Percentiles rank a stretch among this genome's conserved stretches.
Evolutionary conservation across 2,113 vertebrate genomes (phyloP).

Genomic region (Progne subis): DNA sequence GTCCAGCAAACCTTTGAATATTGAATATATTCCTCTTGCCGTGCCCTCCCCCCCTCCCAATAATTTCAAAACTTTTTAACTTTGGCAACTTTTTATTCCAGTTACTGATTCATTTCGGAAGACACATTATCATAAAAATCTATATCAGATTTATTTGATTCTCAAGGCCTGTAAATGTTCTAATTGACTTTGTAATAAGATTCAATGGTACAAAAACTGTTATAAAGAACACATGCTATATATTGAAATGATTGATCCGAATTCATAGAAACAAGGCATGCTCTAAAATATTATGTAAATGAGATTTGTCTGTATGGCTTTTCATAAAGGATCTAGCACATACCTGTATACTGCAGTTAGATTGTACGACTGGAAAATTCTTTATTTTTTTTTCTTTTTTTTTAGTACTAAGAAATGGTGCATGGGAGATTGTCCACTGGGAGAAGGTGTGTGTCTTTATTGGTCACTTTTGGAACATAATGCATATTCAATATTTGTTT

Average conservation of each 20-base stretch:
- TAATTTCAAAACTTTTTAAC: background rate
- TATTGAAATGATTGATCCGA: background rate
- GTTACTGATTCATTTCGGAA: background rate
- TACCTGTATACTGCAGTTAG: background rate
- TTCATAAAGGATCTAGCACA: background rate
- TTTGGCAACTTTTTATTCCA: background rate
- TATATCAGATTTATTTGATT: background rate
- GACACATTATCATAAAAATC: background rate
- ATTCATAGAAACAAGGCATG: background rate
- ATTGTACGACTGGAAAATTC: background rate
- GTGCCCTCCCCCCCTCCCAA: too few relatives aligned
- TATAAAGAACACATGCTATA: background rate
- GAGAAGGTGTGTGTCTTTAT: conserved; percentile 88
- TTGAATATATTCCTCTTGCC: background rate
- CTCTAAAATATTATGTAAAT: background rate
- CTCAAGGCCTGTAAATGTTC: background rate
- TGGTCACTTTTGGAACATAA: background rate
- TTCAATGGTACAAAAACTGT: background rate
- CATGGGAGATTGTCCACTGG: conserved; percentile 99
- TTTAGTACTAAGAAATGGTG: conserved; percentile 93
- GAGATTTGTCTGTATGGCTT: background rate
- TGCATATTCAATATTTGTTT: background rate
- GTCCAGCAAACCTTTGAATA: background rate
- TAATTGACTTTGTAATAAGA: background rate
- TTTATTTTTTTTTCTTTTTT: background rate